Percentiles rank a stretch among this genome's conserved stretches.
phyloP scores from a whole-genome alignment of 2,888 invertebrate genomes.

The Stramonita haemastoma region DNA sequence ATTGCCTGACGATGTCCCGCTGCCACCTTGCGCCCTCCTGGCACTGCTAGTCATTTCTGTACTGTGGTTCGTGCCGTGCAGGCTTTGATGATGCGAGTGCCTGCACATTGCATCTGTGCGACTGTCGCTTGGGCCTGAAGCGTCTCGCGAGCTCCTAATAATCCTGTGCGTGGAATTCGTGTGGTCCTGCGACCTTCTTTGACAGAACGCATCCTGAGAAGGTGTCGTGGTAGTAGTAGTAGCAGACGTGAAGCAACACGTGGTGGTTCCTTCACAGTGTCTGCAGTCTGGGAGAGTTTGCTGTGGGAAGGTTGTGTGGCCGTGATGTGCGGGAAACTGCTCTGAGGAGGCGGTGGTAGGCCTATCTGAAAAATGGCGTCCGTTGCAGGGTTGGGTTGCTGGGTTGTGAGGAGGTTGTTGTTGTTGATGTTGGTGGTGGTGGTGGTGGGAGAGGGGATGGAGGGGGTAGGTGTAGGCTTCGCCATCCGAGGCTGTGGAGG shows the following conservation, averaged over 20 bases:
- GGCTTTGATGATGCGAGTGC: too few species aligned
- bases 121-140: neutral
- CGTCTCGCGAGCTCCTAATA: neutral
- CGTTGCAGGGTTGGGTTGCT: neutral
- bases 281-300: neutral
- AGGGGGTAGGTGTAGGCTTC: neutral
- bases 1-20: too few species aligned
- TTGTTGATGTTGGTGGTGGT: neutral
- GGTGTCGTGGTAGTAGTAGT: neutral
- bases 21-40: too few species aligned
- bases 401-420: neutral
- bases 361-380: neutral
- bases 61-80: too few species aligned
- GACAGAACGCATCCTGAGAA: neutral
- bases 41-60: too few species aligned
- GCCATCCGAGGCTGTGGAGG: neutral
- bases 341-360: neutral
- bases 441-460: neutral
- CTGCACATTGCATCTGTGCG: neutral
- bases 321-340: neutral
- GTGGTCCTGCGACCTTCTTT: too few species aligned
- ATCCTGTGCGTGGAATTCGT: neutral
- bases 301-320: neutral
- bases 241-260: neutral
- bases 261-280: neutral